phyloP scores from a whole-genome alignment of 2,797 vertebrate genomes.

The Mareca penelope region DNA sequence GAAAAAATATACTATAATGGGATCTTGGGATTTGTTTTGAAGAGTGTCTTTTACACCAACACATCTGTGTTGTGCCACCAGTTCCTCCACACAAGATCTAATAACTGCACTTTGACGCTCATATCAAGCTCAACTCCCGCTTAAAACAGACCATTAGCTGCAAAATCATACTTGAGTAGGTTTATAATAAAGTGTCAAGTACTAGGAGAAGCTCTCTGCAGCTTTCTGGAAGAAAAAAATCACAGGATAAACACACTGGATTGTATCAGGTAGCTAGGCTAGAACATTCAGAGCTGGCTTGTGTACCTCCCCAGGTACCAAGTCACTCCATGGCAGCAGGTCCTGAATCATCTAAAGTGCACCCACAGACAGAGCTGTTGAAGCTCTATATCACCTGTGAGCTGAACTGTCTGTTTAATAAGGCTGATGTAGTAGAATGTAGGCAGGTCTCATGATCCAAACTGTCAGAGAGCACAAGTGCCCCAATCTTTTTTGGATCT shows the following conservation, averaged over 20 bases:
- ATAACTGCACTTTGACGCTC: background rate
- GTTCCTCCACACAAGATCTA: background rate
- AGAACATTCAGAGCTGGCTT: background rate
- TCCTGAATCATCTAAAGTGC: background rate
- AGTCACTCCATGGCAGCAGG: background rate
- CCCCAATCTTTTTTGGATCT: background rate
- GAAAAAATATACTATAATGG: background rate
- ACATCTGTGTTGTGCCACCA: background rate
- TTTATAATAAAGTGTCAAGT: background rate
- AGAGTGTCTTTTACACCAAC: background rate
- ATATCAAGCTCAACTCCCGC: background rate
- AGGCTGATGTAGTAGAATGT: background rate
- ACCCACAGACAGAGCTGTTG: background rate
- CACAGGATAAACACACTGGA: background rate
- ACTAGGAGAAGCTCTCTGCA: background rate
- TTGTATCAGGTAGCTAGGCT: background rate
- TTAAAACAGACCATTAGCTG: background rate
- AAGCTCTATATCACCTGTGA: background rate
- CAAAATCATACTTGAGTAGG: background rate
- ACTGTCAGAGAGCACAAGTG: rapidly evolving
- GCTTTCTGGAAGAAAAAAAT: background rate
- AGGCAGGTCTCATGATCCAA: background rate
- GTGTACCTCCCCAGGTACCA: background rate
- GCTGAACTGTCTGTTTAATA: background rate
- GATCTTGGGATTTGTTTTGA: no score